Conservation (phyloP, 2,113 vertebrate species). For the Chloroceryle aenea region DNA sequence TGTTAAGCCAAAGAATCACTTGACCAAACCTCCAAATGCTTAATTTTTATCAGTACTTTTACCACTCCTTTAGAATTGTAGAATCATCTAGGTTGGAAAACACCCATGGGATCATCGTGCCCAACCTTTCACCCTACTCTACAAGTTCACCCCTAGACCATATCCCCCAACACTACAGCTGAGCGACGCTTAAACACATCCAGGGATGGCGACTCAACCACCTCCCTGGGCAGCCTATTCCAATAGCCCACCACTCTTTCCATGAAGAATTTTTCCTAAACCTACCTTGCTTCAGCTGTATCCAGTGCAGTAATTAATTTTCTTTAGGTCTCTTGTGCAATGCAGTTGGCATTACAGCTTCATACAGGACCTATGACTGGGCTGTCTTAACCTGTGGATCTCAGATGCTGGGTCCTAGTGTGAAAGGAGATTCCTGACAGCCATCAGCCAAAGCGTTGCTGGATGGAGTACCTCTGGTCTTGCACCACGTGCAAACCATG, state of each 20-base stretch:
- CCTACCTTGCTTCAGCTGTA: no score
- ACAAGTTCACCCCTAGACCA: no score
- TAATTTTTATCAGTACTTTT: neutral
- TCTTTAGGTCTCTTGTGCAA: neutral
- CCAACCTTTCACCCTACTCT: no score
- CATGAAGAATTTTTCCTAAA: no score
- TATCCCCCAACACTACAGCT: no score
- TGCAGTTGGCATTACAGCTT: neutral
- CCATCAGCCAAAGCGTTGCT: neutral
- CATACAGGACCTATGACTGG: neutral
- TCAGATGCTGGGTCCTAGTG: neutral
- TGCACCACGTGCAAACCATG: accelerated
- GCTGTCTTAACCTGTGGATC: neutral
- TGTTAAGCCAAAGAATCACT: neutral
- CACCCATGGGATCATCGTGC: no score
- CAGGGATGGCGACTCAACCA: no score
- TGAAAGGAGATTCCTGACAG: neutral
- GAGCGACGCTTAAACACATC: no score
- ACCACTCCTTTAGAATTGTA: neutral
- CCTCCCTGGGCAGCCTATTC: no score
- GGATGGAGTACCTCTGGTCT: neutral
- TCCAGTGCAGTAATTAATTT: neutral
- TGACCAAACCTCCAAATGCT: neutral
- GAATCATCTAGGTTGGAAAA: no score
- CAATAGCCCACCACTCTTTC: no score